phyloP scores from a whole-genome alignment of 2,797 vertebrate species.

The Smutsia gigantea region DNA sequence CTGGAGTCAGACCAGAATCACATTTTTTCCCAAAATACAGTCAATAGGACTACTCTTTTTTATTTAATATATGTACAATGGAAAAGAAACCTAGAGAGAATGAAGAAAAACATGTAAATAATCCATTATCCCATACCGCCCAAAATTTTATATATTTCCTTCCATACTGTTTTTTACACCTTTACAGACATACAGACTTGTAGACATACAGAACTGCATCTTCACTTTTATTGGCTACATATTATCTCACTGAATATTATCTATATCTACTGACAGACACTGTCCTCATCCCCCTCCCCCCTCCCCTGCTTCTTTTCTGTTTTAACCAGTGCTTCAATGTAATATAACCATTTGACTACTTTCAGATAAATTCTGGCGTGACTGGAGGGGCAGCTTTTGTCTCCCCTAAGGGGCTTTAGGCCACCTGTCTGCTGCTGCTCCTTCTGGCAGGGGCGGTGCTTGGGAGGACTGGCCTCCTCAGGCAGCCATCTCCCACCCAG shows the following conservation, averaged over 20 bases:
- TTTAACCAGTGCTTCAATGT: background rate
- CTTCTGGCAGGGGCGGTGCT: rapidly evolving
- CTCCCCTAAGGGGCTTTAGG: background rate
- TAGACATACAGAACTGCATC: background rate
- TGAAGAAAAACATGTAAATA: background rate
- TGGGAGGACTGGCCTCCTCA: background rate
- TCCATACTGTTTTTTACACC: background rate
- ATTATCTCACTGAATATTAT: background rate
- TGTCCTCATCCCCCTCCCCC: background rate
- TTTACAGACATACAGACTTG: background rate
- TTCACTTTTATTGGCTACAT: background rate
- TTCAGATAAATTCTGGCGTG: background rate
- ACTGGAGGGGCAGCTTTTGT: rapidly evolving
- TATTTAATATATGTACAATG: background rate
- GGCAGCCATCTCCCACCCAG: background rate
- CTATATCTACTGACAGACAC: background rate
- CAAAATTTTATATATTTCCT: background rate
- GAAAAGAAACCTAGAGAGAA: background rate
- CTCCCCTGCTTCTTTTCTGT: no score
- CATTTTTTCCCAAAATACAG: background rate
- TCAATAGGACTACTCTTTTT: background rate
- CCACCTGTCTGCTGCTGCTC: background rate
- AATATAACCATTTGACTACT: background rate
- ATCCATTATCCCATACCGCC: background rate
- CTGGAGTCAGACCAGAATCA: background rate